Evolutionary conservation across 2,113 vertebrate genomes (phyloP).

Genomic region (Trogon surrucura): DNA sequence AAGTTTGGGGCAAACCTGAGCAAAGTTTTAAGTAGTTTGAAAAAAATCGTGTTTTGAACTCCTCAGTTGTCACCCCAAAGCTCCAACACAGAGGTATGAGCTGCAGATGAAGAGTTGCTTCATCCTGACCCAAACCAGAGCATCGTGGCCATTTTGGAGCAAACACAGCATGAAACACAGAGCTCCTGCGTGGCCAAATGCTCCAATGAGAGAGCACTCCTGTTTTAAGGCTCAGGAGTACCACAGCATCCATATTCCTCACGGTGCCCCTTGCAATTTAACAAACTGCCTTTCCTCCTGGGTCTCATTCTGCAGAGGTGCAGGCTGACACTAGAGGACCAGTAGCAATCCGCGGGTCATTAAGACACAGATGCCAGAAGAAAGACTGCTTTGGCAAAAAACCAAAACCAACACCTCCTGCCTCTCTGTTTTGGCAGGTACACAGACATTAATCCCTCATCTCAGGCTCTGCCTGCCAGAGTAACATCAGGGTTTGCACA

Average conservation of each 20-base stretch:
- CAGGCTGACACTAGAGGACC: background rate
- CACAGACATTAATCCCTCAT: background rate
- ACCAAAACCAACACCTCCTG: background rate
- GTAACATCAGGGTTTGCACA: background rate
- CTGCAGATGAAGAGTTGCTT: background rate
- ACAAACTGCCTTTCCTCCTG: background rate
- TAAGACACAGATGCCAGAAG: background rate
- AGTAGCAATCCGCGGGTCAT: background rate
- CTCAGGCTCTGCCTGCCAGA: background rate
- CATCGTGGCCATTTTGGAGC: fast-evolving
- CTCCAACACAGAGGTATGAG: background rate
- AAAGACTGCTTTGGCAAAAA: background rate
- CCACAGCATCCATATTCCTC: background rate
- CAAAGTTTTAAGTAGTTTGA: background rate
- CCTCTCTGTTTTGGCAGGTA: background rate
- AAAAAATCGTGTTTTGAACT: background rate
- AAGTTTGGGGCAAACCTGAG: background rate
- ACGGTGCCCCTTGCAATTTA: background rate
- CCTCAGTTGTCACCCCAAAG: background rate
- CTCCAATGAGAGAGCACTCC: background rate
- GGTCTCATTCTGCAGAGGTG: background rate
- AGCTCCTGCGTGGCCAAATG: background rate
- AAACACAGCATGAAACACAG: fast-evolving
- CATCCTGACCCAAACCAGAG: background rate
- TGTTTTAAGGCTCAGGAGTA: background rate